Evolutionary conservation across 2,113 vertebrate genomes (phyloP).

Genomic region (Edolisoma coerulescens): DNA sequence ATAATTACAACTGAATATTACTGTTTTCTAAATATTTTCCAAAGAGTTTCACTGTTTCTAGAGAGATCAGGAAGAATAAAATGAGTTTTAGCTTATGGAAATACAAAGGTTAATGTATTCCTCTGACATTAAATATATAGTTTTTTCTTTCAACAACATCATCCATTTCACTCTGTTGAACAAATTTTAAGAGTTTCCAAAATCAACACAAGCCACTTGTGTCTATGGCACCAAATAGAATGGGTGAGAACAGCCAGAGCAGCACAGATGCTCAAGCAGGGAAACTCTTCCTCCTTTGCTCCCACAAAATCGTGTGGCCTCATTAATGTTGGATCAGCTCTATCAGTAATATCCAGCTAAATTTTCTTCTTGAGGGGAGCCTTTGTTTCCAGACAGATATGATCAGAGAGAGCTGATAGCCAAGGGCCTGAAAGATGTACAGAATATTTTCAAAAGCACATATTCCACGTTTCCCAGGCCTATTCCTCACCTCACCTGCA

Average conservation of each 20-base stretch:
- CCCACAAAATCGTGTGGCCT: neutral
- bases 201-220: neutral
- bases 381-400: neutral
- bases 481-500: neutral
- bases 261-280: neutral
- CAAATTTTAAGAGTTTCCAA: neutral
- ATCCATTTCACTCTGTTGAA: neutral
- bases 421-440: neutral
- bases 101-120: neutral
- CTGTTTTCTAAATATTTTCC: neutral
- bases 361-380: neutral
- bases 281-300: neutral
- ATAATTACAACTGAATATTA: neutral
- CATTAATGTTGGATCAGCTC: accelerated
- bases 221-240: neutral
- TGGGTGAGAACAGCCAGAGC: neutral
- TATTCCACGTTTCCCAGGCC: neutral
- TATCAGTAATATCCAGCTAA: neutral
- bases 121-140: neutral
- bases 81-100: neutral
- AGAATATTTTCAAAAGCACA: neutral
- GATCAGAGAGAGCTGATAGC: neutral
- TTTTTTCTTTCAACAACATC: neutral
- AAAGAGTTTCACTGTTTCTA: neutral
- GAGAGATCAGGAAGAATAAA: neutral